Evolutionary conservation across 2,797 vertebrate genomes (phyloP).

Genomic region (Cossypha caffra): DNA sequence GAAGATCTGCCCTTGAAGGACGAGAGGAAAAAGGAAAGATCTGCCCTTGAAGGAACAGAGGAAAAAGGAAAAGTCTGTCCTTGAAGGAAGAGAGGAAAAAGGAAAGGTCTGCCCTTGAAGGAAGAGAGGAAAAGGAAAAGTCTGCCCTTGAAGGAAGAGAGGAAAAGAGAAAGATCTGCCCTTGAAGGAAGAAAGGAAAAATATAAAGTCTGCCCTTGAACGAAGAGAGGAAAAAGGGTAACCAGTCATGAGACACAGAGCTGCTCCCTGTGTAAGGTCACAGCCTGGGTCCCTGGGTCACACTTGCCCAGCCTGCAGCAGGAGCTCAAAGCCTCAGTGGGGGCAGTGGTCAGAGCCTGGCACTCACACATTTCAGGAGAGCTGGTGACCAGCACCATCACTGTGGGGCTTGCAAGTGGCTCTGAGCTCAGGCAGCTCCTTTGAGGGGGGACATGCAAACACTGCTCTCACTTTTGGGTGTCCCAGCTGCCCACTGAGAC

Average conservation of each 20-base stretch:
- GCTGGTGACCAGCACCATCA: background rate
- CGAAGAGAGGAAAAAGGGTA: background rate
- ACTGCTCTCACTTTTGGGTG: no score
- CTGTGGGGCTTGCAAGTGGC: accelerated
- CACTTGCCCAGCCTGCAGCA: background rate
- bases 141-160: no score
- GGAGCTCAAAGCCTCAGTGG: accelerated
- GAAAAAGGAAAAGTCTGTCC: background rate
- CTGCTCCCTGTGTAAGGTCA: accelerated
- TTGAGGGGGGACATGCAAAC: background rate
- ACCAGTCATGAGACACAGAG: accelerated
- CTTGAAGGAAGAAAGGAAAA: background rate
- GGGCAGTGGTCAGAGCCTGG: background rate
- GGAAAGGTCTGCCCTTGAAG: background rate
- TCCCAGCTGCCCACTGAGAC: background rate
- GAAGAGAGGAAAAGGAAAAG: background rate
- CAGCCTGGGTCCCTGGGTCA: background rate
- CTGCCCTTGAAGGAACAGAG: background rate
- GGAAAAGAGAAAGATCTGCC: no score
- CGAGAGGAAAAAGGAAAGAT: background rate
- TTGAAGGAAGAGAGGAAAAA: background rate
- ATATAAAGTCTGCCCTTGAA: background rate
- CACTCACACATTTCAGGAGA: background rate
- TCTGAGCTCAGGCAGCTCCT: background rate
- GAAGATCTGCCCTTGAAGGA: background rate